Base-by-base conservation (phyloP, 2,113 vertebrate genomes). In the Okapia johnstoni region DNA sequence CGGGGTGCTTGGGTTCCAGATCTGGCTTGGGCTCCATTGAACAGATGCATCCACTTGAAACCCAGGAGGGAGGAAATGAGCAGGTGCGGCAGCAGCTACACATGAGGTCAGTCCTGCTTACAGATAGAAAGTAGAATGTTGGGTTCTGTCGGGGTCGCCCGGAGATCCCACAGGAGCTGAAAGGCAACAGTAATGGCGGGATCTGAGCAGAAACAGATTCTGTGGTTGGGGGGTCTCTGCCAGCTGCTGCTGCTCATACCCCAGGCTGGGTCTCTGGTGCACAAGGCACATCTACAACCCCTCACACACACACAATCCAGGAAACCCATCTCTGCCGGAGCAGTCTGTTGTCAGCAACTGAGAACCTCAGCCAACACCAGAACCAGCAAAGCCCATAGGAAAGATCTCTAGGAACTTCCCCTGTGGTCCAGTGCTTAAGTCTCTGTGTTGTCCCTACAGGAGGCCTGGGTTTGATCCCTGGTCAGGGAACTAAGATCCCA, bases 81-180 rank as follows among this genome's bases (percentile, higher is more conserved):
- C 28, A 55, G 19, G 19, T 1, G 52, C 28, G 55, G 23, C 23
- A 10, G 48, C 7, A 17, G 46, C 26, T 3, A 14, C 16, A 1
- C 5, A 57, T 54, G 43, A 60, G 63, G 33, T 15, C 48, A 54
- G 76, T 8, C 46, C 76, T 60, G 55, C 25, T n/a, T 48, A n/a
- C 26, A 0, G 9, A 1, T 6, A 3, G 21, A 4, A 23, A 1
- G n/a, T 25, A 15, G 60, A 2, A 28, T 3, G n/a, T 4, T 28
- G 43, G 33, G 28, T 14, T 9, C 52, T 5, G 17, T 55, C 10
- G 4, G n/a, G 30, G 40, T 3, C 13, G 21, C 40, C 30, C 23
- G 2, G 33, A 52, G 48, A 21, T 58, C 73, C 13, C 46, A 40
- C 0, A 10, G 19, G 13, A 23, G 6, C 55, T 8, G 50, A 36